Percentiles rank a stretch among this genome's conserved stretches.
Conservation (phyloP, 2,113 vertebrate genomes). For the Vidua macroura region DNA sequence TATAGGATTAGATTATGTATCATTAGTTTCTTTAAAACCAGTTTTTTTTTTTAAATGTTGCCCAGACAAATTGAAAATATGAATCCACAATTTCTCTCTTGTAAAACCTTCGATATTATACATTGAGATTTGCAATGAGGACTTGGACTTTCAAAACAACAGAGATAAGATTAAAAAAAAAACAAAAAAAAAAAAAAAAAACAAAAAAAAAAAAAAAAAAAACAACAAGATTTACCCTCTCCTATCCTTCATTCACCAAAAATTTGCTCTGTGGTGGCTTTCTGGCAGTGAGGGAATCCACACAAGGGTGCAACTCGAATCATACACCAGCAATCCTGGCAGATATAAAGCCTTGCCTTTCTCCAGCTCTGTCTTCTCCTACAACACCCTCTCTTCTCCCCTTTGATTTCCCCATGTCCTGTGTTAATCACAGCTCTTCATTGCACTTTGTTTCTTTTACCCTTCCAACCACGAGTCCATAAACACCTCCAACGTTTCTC, state of each 20-base stretch:
- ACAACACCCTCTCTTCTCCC: too few species aligned
- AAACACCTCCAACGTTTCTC: neutral
- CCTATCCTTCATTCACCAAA: neutral
- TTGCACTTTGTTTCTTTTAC: neutral
- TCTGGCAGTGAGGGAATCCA: neutral
- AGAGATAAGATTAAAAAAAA: neutral
- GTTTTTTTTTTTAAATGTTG: neutral
- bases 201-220: neutral
- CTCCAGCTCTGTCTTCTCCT: neutral
- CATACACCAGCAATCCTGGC: rapidly evolving
- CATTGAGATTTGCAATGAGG: neutral
- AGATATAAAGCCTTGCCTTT: neutral
- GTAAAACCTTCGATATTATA: neutral
- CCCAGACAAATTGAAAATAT: neutral
- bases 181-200: neutral
- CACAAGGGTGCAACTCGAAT: neutral
- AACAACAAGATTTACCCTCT: neutral
- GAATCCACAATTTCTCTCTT: neutral
- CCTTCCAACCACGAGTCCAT: neutral
- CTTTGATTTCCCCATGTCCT: neutral
- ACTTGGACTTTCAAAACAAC: neutral
- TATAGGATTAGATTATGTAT: neutral
- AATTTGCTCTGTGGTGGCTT: neutral
- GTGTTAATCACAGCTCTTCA: neutral
- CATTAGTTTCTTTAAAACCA: neutral